A percentile compares a stretch with the other conserved stretches of the same genome.
Evolutionary conservation across 2,113 vertebrate genomes (phyloP).

Genomic region (Nibea albiflora): DNA sequence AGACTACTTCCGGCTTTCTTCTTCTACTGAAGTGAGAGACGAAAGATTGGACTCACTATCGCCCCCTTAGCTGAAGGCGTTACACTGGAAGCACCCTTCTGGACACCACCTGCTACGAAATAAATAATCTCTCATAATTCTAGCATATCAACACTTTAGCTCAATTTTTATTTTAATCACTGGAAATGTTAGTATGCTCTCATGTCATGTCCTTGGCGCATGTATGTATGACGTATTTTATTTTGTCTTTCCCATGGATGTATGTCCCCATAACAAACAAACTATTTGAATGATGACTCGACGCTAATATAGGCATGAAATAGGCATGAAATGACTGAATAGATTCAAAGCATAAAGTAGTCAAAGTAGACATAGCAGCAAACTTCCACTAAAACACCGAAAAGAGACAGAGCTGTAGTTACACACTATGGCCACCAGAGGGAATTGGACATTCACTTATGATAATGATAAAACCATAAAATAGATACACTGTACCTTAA

Average conservation of each 20-base stretch:
- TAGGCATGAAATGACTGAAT: not conserved
- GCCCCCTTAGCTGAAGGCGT: not conserved
- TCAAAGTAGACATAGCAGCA: not conserved
- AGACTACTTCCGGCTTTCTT: slow-evolving; percentile 55
- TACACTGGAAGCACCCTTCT: not conserved
- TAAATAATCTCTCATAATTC: no score
- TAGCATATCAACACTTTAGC: no score
- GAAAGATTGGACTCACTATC: not conserved
- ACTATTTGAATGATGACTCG: not conserved
- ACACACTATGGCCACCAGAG: not conserved
- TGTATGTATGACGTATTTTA: no score
- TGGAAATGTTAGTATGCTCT: no score
- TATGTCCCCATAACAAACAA: no score
- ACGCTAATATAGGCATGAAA: not conserved
- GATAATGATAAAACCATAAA: not conserved
- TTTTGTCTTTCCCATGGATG: no score
- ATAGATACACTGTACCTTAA: not conserved
- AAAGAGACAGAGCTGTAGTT: not conserved
- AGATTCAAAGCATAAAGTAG: no score
- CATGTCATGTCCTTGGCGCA: no score
- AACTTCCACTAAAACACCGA: not conserved
- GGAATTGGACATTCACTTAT: not conserved
- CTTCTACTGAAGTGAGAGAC: not conserved
- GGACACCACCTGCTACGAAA: no score
- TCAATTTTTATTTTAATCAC: no score